Evolutionary conservation across 2,113 vertebrate genomes (phyloP).

Genomic region (Epinephelus lanceolatus): DNA sequence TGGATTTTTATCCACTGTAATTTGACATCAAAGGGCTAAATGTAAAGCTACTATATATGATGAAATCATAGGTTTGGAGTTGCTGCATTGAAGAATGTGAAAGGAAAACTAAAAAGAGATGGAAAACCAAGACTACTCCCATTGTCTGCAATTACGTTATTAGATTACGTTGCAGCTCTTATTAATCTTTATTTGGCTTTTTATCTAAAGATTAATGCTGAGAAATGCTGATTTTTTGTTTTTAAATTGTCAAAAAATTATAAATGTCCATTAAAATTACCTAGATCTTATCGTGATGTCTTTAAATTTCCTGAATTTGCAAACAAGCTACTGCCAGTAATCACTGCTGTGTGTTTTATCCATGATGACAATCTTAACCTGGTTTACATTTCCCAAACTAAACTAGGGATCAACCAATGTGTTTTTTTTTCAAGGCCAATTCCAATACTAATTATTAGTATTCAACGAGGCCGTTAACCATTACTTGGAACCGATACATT

Average conservation of each 20-base stretch:
- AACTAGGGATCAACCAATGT: no score
- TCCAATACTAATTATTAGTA: no score
- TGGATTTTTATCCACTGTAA: background rate
- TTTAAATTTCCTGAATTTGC: background rate
- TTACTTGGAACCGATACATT: no score
- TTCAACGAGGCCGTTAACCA: no score
- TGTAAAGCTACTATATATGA: background rate
- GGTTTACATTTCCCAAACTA: no score
- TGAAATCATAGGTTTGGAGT: no score
- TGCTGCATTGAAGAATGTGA: no score
- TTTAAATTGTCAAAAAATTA: background rate
- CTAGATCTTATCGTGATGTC: background rate
- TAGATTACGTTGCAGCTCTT: background rate
- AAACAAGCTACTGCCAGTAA: background rate
- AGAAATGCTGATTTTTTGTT: background rate
- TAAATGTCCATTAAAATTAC: background rate
- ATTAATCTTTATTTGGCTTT: background rate
- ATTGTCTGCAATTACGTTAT: background rate
- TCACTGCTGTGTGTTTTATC: background rate
- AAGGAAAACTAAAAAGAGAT: no score
- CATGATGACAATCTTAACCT: background rate
- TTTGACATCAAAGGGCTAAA: background rate
- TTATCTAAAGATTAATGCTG: background rate
- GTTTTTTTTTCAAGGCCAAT: no score
- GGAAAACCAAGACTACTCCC: background rate